phyloP scores from a whole-genome alignment of 2,888 invertebrate species.

The Dendrolimus pini region DNA sequence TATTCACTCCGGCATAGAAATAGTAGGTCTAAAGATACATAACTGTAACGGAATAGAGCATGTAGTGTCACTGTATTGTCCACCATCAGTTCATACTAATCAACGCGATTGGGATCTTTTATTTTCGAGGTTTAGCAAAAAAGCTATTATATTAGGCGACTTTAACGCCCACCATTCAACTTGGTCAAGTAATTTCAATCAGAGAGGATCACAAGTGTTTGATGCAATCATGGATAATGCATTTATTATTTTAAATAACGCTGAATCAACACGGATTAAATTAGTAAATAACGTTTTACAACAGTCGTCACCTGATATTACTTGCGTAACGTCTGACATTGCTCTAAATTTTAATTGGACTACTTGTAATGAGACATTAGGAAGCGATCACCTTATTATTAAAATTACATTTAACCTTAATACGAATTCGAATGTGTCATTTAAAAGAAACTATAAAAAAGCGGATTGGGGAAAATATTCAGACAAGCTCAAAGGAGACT shows the following conservation, averaged over 20 bases:
- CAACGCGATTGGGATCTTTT: constrained; percentile 2
- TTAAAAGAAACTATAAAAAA: no score
- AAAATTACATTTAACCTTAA: no score
- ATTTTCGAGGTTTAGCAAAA: constrained; percentile 1
- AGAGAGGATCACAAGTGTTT: constrained; percentile 12
- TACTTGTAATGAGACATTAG: constrained; percentile 11
- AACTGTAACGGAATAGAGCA: constrained; percentile 3
- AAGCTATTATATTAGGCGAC: constrained; percentile 10
- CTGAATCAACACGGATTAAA: constrained; percentile 10
- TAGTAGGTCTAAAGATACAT: constrained; percentile 1
- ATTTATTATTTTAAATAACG: constrained; percentile 13
- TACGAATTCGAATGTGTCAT: no score
- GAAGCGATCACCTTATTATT: no score
- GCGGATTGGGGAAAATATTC: constrained; percentile 3
- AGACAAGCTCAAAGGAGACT: background rate
- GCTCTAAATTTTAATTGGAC: constrained; percentile 11
- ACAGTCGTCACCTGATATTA: constrained; percentile 14
- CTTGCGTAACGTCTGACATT: constrained; percentile 11
- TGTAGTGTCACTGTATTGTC: constrained; percentile 3
- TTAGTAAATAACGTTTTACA: constrained; percentile 9
- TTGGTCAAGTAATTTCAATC: constrained; percentile 15
- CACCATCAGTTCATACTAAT: constrained; percentile 1
- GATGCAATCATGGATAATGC: constrained; percentile 9
- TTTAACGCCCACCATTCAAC: constrained; percentile 15
- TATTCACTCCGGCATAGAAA: background rate